Conservation (phyloP, 1,140 invertebrate genomes). For the Habropoda laboriosa region DNA sequence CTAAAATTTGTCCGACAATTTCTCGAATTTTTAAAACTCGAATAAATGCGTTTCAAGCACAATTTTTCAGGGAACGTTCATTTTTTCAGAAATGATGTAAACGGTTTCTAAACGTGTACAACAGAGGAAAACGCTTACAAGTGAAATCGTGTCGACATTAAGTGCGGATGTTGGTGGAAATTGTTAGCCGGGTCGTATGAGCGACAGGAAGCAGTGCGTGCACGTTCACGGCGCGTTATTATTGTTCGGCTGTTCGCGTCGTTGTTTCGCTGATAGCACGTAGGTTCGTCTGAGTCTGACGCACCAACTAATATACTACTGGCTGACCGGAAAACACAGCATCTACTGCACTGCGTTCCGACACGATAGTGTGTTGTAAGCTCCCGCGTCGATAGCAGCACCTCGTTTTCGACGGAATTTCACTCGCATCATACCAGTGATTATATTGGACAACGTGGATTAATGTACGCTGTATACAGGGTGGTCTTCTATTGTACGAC, state of each 20-base stretch:
- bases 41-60: no score
- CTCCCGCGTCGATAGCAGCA: neutral
- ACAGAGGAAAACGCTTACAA: neutral
- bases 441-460: no score
- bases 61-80: no score
- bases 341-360: neutral
- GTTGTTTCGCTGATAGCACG: slow-evolving; percentile 4
- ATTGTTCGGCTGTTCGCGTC: neutral
- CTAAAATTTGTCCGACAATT: no score
- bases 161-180: neutral
- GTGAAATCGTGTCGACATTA: neutral
- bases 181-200: neutral
- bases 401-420: neutral
- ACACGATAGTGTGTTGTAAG: neutral
- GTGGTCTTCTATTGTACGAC: no score
- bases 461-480: no score
- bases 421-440: no score
- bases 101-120: neutral
- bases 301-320: slow-evolving; percentile 30
- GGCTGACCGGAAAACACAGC: slow-evolving; percentile 11
- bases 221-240: slow-evolving; percentile 9
- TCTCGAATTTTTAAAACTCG: no score
- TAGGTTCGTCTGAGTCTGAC: slow-evolving; percentile 18
- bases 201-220: neutral
- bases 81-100: neutral